phyloP scores from a whole-genome alignment of 2,888 invertebrate species.

The Diaprepes abbreviatus region DNA sequence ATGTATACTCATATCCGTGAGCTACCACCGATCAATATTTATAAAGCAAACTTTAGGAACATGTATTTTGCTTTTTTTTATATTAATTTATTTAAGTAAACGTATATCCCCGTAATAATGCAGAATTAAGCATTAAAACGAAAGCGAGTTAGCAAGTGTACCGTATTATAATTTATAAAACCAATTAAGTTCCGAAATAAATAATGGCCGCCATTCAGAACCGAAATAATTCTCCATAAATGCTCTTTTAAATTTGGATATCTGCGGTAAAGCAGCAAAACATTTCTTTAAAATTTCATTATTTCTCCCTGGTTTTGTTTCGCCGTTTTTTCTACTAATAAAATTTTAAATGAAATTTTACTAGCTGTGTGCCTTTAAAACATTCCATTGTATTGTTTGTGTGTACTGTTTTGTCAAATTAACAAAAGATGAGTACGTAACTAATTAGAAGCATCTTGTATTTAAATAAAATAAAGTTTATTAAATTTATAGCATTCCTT shows the following conservation, averaged over 20 bases:
- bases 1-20: too few relatives aligned
- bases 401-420: neutral
- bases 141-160: constrained; percentile 7
- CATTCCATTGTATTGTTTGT: neutral
- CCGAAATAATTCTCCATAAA: constrained; percentile 37
- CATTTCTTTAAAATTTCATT: constrained; percentile 39
- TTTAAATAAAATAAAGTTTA: too few relatives aligned
- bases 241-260: constrained; percentile 30
- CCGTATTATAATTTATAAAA: constrained; percentile 19
- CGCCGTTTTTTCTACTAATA: constrained; percentile 9
- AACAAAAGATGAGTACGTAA: neutral
- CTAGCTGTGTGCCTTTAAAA: constrained; percentile 8
- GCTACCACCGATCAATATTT: too few relatives aligned
- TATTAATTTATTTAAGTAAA: too few relatives aligned
- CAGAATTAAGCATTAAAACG: neutral
- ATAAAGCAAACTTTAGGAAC: too few relatives aligned
- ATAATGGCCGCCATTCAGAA: constrained; percentile 28
- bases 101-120: neutral
- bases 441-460: neutral
- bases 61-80: too few relatives aligned
- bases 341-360: constrained; percentile 23
- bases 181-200: constrained; percentile 31
- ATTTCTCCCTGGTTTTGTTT: constrained; percentile 15
- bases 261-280: constrained; percentile 38
- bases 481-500: too few relatives aligned